These are phyloP conservation scores for Dunckerocampus dactyliophorus DNA, from an alignment of 2,113 vertebrate genomes.

Conservation along the genomic window DNA sequence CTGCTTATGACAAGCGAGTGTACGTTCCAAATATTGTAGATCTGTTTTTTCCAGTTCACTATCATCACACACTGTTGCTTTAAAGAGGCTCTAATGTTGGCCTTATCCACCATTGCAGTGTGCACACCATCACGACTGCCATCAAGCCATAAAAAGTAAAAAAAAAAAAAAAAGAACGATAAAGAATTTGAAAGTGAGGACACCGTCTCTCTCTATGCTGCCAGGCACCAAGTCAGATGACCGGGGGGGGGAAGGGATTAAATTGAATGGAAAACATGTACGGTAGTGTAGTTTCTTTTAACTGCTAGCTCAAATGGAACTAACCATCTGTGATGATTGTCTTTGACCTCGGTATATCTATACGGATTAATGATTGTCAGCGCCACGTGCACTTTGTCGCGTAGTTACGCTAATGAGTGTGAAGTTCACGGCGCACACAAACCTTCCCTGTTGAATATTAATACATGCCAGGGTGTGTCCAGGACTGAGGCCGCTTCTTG, in stretches of 20 bases:
- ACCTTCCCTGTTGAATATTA: neutral
- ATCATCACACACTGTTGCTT: too few species aligned
- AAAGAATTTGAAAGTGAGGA: neutral
- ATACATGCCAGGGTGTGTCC: slow-evolving; percentile 36
- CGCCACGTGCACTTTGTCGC: slow-evolving; percentile 21
- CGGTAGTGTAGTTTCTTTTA: neutral
- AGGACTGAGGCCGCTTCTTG: slow-evolving; percentile 1
- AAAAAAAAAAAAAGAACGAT: neutral
- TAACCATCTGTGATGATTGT: neutral
- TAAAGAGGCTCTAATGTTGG: too few species aligned
- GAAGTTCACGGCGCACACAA: slow-evolving; percentile 39
- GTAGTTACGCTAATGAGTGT: slow-evolving; percentile 15
- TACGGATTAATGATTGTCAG: slow-evolving; percentile 55
- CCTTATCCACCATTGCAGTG: too few species aligned
- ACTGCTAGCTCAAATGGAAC: neutral
- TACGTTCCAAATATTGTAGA: too few species aligned
- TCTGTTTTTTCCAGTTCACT: too few species aligned
- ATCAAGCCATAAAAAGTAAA: neutral
- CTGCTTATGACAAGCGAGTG: too few species aligned
- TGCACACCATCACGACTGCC: neutral
- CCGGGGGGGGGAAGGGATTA: neutral
- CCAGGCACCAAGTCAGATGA: neutral
- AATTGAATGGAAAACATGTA: neutral
- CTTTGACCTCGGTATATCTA: slow-evolving; percentile 4
- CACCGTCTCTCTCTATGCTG: neutral